Evolutionary conservation across 2,888 invertebrate species (phyloP).

Genomic region (Petrolisthes manimaculis): DNA sequence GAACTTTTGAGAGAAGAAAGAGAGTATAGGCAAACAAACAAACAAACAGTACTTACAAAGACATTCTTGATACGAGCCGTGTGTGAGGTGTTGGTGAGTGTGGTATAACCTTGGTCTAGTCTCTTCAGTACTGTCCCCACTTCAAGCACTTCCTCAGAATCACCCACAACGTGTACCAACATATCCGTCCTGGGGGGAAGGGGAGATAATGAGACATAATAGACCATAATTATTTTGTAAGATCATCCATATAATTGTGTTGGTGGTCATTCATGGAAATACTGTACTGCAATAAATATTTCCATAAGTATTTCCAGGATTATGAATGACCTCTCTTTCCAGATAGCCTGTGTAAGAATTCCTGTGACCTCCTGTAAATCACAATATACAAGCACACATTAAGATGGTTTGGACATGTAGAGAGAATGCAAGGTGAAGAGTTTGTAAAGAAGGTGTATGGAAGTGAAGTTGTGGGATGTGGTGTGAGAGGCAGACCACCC

Average conservation of each 20-base stretch:
- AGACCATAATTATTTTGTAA: too few relatives aligned
- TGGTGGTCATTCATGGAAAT: too few relatives aligned
- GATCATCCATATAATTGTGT: too few relatives aligned
- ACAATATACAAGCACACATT: background rate
- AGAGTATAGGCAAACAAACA: background rate
- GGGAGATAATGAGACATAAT: too few relatives aligned
- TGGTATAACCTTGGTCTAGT: conserved; percentile 57
- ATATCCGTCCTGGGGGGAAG: conserved; percentile 59
- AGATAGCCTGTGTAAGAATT: too few relatives aligned
- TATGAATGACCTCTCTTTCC: background rate
- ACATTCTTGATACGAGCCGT: conserved; percentile 78
- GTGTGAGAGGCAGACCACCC: too few relatives aligned
- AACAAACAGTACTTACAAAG: conserved; percentile 70
- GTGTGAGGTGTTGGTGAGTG: conserved; percentile 44
- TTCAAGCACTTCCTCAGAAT: conserved; percentile 53
- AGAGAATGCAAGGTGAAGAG: too few relatives aligned
- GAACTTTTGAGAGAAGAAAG: too few relatives aligned
- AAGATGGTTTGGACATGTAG: too few relatives aligned
- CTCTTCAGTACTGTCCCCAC: conserved; percentile 46
- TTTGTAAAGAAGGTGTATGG: too few relatives aligned
- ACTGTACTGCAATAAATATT: too few relatives aligned
- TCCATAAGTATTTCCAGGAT: background rate
- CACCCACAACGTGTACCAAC: conserved; percentile 62
- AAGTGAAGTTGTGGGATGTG: too few relatives aligned
- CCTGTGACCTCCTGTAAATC: background rate